Base-by-base conservation (phyloP, 2,888 invertebrate genomes). In the Volucella bombylans region DNA sequence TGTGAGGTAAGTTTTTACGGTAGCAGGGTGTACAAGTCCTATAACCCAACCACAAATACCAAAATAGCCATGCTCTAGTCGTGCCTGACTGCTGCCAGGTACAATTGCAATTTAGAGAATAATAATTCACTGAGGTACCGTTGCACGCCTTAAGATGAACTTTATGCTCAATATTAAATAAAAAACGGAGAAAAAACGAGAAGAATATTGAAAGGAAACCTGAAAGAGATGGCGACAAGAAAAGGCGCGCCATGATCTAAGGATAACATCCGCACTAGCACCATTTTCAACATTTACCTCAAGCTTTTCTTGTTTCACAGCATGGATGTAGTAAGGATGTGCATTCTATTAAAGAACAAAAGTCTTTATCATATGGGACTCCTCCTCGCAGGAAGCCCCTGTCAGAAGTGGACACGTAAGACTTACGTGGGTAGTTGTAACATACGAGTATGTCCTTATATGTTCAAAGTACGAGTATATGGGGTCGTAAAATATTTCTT, bases 31-130 rank as follows among this genome's bases (percentile, higher is more conserved):
- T 31, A 31, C 31, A 6, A 31, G 31, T 31, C 4, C 6, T 31
- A 49, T 49, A 69, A 59, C 45, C 43, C 31, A 8, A 54, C 45
- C 62, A 38, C 43, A 31, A 59, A 8, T 31, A 31, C 43, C 52
- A 4, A 43, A 61, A 41, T 14, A 50, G 11, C 31, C 11, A 15
- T 18, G 31, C 52, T 23, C 14, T 9, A 12, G 15, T 43, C 41
- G 15, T 45, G 43, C 57, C 12, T 8, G 61, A 52, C 38, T 43
- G 18, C 23, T 43, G 14, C 39, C 11, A 65, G 49, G 52, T 59
- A 68, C 62, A 62, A 62, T 64, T 50, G 62, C 69, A 78, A 78
- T 78, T 78, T 78, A 64, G 69, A 64, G 41, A 78, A 78, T 43
- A 69, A 71, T 78, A 78, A 64, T 78, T 78, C 77, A 78, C 31